Base-by-base conservation (phyloP, 92 coral and sea anemone genomes). In the Umimayanthus kanabou region DNA sequence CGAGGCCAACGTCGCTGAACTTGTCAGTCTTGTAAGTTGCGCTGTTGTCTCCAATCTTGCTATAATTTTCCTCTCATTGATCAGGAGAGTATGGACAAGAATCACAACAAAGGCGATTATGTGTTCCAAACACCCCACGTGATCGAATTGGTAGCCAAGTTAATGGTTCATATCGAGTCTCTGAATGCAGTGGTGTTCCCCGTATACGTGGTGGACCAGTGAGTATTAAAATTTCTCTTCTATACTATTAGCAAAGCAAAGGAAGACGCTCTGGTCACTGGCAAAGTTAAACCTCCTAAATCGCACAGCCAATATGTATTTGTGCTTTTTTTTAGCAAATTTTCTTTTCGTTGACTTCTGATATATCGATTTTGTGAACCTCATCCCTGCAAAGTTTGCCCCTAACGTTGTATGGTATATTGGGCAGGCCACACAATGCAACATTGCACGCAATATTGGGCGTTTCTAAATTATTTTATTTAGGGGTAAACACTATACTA, bases 51-150 rank as follows among this genome's bases (percentile, higher is more conserved):
- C 65, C 76, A 39, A 20, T 85, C 18, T 55, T n/a, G 45, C 61
- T 6, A 73, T 5, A 9, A 39, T 47, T 81, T 77, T 8, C 10
- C 73, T 86, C 39, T 75, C n/a, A 70, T 15, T 65, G 11, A 85
- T 20, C 69, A 94, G 98, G 98, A 96, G 74, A 89, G 88, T 42
- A 89, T 92, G 77, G 98, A 94, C 69, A 94, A 94, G 77, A 92
- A 92, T 76, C 94, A 94, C 89, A 77, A 90, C 73, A 96, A 96
- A 88, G 99, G 99, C 10, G 99, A 96, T 91, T 95, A 93, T 58
- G 88, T 95, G 81, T 95, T 96, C 90, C 96, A 95, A 61, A 96
- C 99, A 2, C 91, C 92, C 76, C 98, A 95, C 88, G 96, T 95
- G 80, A 92, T 96, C 74, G 99, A 96, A 86, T 90, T 96, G 58